Conservation (phyloP, 2,113 vertebrate species). For the Genyomyrus donnyi region DNA sequence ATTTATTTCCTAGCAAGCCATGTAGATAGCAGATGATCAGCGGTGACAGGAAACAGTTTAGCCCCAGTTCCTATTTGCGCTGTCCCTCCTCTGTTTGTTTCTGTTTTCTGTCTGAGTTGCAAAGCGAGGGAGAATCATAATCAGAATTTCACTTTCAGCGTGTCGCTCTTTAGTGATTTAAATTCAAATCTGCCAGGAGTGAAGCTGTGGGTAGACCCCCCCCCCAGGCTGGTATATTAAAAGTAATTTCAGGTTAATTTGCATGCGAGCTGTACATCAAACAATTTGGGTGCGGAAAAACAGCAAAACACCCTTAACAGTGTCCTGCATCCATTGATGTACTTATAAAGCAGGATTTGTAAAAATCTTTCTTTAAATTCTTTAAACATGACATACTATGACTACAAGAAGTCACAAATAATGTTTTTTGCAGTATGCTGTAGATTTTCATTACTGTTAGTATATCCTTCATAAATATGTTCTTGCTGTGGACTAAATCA, state of each 20-base stretch:
- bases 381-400: background rate
- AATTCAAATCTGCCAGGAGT: background rate
- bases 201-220: background rate
- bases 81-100: background rate
- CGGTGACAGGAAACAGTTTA: background rate
- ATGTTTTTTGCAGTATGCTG: background rate
- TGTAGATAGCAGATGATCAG: background rate
- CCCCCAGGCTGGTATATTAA: background rate
- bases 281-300: background rate
- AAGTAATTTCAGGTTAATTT: background rate
- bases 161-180: background rate
- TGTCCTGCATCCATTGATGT: background rate
- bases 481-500: constrained; percentile 1
- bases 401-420: background rate
- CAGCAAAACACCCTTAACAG: background rate
- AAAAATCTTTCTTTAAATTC: background rate
- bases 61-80: background rate
- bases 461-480: background rate
- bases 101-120: background rate
- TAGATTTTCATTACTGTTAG: background rate
- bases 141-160: background rate
- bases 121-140: background rate
- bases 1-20: background rate
- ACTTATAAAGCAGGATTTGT: background rate
- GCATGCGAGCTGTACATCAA: background rate